Evolutionary conservation across 2,113 vertebrate genomes (phyloP), one percentile per base, ranked within the genome.

Genomic region (Pseudopipra pipra): DNA sequence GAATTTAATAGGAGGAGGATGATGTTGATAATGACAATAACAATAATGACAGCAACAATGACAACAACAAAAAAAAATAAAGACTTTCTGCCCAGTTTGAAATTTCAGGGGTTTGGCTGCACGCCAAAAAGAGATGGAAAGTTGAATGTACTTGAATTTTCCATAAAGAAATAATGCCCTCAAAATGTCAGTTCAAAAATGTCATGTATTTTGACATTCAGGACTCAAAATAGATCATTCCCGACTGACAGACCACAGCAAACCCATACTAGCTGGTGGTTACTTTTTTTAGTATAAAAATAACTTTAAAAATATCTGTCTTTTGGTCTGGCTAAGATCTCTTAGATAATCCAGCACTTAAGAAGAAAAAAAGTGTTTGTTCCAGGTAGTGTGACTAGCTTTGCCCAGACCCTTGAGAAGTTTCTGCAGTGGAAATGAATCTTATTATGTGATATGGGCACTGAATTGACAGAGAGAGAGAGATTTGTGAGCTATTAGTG

Each of bases 401-500:
- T 73, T 86, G 19, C 18, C 37, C 41, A 90, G n/a, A 88, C 20
- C 31, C 20, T n/a, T 83, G 44, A 84, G 79, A 93, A 51, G 14
- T 18, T 80, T 93, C 46, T 5, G 13, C 14, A 28, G 35, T 30
- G 4, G 27, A 90, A 44, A 63, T 51, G 2, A 86, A 59, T 68
- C 84, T 91, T 90, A 59, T 80, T 74, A 49, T 49, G 30, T 83
- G 73, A 46, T 82, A 72, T n/a, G 62, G 49, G 28, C 44, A 68
- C 22, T 77, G 63, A 70, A 46, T 66, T 89, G 89, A 39, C 73
- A 91, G 22, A 85, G 37, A 37, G n/a, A 78, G 23, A 61, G 66
- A 93, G 72, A 92, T 86, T 88, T 95, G 93, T 93, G 72, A 92
- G 51, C 79, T 72, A 84, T 86, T 93, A 91, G 43, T 67, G 79